These are phyloP conservation scores for Acipenser transmontanus DNA, from an alignment of 2,797 vertebrate species.

Conservation along the genomic window DNA sequence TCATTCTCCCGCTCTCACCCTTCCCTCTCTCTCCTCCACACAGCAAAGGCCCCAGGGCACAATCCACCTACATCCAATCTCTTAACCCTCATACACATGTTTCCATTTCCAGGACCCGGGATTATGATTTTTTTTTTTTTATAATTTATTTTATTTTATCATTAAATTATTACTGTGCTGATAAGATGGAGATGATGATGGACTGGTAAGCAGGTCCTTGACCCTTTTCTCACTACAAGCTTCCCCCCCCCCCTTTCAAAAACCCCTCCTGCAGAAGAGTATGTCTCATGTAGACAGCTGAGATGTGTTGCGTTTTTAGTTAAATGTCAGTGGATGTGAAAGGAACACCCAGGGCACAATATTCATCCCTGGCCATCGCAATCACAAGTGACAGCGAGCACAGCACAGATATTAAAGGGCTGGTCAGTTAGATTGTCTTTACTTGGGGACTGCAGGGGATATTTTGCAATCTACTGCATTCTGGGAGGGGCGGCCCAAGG, in stretches of 20 bases:
- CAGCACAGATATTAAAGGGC: constrained; percentile 28
- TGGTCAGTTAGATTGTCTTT: constrained; percentile 29
- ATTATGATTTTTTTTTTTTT: constrained; percentile 73
- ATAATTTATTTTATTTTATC: constrained; percentile 77
- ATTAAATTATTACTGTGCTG: constrained; percentile 69
- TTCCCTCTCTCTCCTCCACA: constrained; percentile 31
- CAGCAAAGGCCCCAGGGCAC: constrained; percentile 69
- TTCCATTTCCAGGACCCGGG: constrained; percentile 81
- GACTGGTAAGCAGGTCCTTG: constrained; percentile 49
- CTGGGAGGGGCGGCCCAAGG: no score
- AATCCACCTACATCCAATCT: constrained; percentile 67
- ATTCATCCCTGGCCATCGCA: constrained; percentile 38
- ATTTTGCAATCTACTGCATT: constrained; percentile 11
- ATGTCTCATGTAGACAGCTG: constrained; percentile 9
- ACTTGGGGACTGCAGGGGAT: constrained; percentile 20
- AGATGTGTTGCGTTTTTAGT: constrained; percentile 62
- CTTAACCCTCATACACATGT: constrained; percentile 79
- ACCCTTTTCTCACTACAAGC: constrained; percentile 36
- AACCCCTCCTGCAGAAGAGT: constrained; percentile 11
- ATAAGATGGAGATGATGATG: constrained; percentile 69
- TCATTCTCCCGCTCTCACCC: constrained; percentile 39
- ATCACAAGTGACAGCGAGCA: constrained; percentile 27
- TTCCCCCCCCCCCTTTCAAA: constrained; percentile 11
- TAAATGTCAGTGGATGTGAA: constrained; percentile 77
- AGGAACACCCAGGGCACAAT: constrained; percentile 52